Conservation (phyloP, 2,797 vertebrate genomes). For the Lindbergichthys nudifrons region DNA sequence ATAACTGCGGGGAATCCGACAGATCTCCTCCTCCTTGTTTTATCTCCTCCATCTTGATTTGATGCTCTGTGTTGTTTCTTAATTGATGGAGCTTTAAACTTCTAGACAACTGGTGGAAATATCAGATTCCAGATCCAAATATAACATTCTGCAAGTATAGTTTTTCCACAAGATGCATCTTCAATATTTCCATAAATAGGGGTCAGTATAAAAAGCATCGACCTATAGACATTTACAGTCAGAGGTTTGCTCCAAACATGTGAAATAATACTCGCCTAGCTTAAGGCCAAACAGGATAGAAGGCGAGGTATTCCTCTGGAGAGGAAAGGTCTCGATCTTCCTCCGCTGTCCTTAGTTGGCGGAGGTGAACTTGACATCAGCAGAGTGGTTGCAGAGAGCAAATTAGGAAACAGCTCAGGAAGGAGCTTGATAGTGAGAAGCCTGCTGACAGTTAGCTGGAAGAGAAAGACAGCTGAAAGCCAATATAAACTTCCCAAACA, state of each 20-base stretch:
- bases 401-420: conserved; percentile 52
- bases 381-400: conserved; percentile 16
- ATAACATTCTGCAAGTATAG: background rate
- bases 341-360: background rate
- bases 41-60: conserved; percentile 44
- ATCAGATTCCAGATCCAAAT: no score
- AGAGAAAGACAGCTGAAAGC: conserved; percentile 3
- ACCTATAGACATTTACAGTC: background rate
- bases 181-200: background rate
- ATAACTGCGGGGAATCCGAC: conserved; percentile 46
- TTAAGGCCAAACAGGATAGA: conserved; percentile 31
- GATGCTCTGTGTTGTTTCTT: background rate
- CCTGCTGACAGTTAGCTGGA: conserved; percentile 28
- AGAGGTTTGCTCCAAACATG: conserved; percentile 25
- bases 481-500: conserved; percentile 1
- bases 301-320: conserved; percentile 17
- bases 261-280: conserved; percentile 37
- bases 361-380: conserved; percentile 23
- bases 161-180: background rate
- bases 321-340: conserved; percentile 49
- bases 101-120: no score
- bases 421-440: conserved; percentile 53
- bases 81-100: background rate
- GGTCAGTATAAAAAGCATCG: background rate
- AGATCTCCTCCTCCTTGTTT: conserved; percentile 49